Base-by-base conservation (phyloP, 2,888 invertebrate genomes). In the Cryptus viduatorius region DNA sequence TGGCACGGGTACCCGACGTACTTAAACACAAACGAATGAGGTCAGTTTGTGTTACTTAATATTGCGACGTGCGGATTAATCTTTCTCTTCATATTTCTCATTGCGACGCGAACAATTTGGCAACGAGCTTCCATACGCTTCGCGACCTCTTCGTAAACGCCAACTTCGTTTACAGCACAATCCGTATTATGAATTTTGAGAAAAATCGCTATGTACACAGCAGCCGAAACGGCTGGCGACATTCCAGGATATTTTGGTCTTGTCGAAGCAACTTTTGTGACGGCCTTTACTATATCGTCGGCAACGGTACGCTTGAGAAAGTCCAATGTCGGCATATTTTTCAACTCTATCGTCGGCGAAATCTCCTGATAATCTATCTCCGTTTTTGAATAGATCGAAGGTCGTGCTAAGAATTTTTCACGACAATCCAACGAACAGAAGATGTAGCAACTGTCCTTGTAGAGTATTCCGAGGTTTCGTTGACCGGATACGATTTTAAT, bases 1-100 rank as follows among this genome's bases (percentile, higher is more conserved):
- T 2, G 99, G 99, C 7, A 99, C 99, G 42, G 99, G 98, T 91
- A 99, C 99, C 93, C 99, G 96, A 97, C 98, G 96, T 98, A 95
- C 95, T 92, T 91, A 80, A 92, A 92, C 92, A 88, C 92, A 93
- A 92, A 82, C 14, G 48, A 68, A 68, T 53, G 48, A 71, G 65
- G 83, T 87, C 72, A 87, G 79, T 76, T 79, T 50, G 77, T 59
- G 48, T 64, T 56, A 56, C 42, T 44, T 48, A 31, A 16, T 53
- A 44, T 24, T n/a, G 67, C 48, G 3, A 88, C 91, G 87, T 95
- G 95, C 0, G 96, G 96, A 94, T 96, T 96, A 24, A 95, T 93
- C 86, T 93, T 94, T 10, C 94, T 94, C 86, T 95, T 95, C 88
- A 96, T 94, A 80, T 93, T 93, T 56, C 94, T 90, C 7, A 94